Base-by-base conservation (phyloP, 92 coral and sea anemone genomes). In the Palythoa caribaeorum region DNA sequence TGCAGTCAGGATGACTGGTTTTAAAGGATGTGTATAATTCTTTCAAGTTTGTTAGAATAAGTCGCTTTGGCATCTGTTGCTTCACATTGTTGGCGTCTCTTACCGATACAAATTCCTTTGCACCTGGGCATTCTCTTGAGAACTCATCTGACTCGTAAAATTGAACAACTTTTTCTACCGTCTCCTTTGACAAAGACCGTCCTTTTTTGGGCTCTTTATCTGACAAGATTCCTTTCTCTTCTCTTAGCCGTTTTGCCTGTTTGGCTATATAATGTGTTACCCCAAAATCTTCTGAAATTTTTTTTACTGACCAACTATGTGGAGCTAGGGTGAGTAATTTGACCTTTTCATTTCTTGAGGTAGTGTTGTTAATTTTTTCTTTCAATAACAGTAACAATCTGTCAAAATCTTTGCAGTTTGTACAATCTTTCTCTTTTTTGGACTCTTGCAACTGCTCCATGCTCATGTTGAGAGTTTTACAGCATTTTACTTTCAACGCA, bases 391-490 rank as follows among this genome's bases (percentile, higher is more conserved):
- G 5, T 4, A 51, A n/a, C n/a, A n/a, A n/a, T n/a, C n/a, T n/a
- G n/a, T n/a, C n/a, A n/a, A n/a, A 51, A 51, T 51, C 55, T 51
- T 51, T 51, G 55, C 55, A 51, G 1, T 51, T 51, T 51, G 0
- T 51, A 51, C 55, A 51, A 1, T 51, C 55, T 57, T 57, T 57
- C 65, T 57, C 65, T 57, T 57, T 57, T 57, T 57, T 57, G 65
- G 65, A 57, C 65, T 57, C 65, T 57, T 57, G 65, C 65, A 57
- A 57, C 65, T 57, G n/a, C 65, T 57, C 65, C 65, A 57, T 57
- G 65, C 65, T 57, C 65, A 57, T 57, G 65, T 57, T 57, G 65
- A 57, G 65, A 57, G 65, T 57, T 57, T 57, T 57, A 3, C 65
- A 57, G 65, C 65, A 57, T 57, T 57, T 57, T 57, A 57, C 65